Evolutionary conservation across 35 echinoderm and acorn worm genomes (phyloP).

Genomic region (Lytechinus pictus): DNA sequence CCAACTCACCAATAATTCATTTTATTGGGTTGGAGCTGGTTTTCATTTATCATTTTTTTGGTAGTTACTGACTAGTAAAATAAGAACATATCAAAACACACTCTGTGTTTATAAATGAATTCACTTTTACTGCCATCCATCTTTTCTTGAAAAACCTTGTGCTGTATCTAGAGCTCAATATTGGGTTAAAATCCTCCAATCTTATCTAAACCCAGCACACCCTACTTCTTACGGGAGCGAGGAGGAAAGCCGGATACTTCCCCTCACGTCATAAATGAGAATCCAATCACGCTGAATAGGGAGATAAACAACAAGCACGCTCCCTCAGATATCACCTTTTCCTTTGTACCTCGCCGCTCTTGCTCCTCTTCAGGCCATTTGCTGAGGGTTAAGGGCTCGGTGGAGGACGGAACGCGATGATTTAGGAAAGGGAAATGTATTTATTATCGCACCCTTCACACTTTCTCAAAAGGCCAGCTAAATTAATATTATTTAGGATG

Average conservation of each 20-base stretch:
- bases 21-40: neutral
- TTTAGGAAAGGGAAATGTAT: neutral
- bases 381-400: neutral
- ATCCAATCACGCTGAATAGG: neutral
- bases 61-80: too few species aligned
- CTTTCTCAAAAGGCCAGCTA: neutral
- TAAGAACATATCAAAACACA: too few species aligned
- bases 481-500: neutral
- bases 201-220: neutral
- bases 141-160: neutral
- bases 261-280: neutral
- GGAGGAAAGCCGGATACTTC: neutral
- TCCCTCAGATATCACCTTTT: neutral
- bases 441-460: neutral
- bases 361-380: neutral
- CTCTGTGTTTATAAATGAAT: neutral
- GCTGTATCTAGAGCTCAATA: neutral
- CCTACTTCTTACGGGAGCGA: neutral
- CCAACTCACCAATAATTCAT: neutral
- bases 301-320: neutral
- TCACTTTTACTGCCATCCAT: neutral
- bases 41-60: neutral
- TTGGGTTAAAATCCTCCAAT: neutral
- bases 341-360: slow-evolving; percentile 17
- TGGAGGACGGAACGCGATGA: neutral